Base-by-base conservation (phyloP, 2,888 invertebrate species). In the Tortrix viridana region DNA sequence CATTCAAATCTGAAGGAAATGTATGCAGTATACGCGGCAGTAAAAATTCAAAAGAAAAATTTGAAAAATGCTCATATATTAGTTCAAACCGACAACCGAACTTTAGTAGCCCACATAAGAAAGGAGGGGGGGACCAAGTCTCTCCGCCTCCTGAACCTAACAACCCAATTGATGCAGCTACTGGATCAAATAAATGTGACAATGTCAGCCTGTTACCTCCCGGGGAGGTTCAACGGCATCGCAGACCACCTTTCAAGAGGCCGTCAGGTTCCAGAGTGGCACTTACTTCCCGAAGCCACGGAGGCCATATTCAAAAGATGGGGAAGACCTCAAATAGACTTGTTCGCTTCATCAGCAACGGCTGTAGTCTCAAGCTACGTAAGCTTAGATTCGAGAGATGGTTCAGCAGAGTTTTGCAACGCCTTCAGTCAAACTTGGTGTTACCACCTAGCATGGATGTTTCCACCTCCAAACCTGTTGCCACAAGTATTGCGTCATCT, bases 181-280 rank as follows among this genome's bases (percentile, higher is more conserved):
- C 47, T 49, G 4, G 53, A 66, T 7, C 53, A 55, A 14, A 16
- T 59, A 16, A 60, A 44, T 38, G 23, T 60, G n/a, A 32, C 46
- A 1, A 20, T 61, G n/a, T 41, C 60, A 38, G 50, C 60, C n/a
- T 50, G 64, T 18, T 69, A 69, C 22, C 66, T 74, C 4, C 72
- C 72, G 32, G 75, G 73, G 9, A 67, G 69, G 16, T 73, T 69
- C 73, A 77, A 79, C 66, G 71, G 71, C 4, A 71, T 74, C n/a
- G 74, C 74, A 7, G 76, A 77, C 47, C 60, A 68, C 5, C 66
- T 76, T 1, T 77, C 76, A 14, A 16, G 70, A 9, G 9, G 46
- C 3, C 53, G 46, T 9, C 19, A 16, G 5, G 38, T 57, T 2
- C 66, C 71, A 20, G 70, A 73, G 57, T 71, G 70, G 71, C 67